Evolutionary conservation across 1,140 invertebrate genomes (phyloP).

Genomic region (Phthorimaea operculella): DNA sequence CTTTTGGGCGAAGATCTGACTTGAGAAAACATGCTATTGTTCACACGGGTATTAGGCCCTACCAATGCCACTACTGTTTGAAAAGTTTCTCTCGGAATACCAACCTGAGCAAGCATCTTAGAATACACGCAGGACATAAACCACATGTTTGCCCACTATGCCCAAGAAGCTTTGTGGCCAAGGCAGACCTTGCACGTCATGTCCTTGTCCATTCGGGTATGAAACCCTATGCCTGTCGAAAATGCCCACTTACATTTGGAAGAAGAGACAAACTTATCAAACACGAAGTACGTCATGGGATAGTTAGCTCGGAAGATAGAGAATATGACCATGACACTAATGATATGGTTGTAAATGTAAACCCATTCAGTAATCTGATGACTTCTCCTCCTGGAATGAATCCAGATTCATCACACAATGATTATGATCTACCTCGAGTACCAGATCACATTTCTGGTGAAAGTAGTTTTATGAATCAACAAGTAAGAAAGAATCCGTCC

Average conservation of each 20-base stretch:
- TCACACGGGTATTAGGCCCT: constrained; percentile 77
- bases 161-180: constrained; percentile 78
- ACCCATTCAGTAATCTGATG: constrained; percentile 65
- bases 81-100: constrained; percentile 80
- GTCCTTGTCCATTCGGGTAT: constrained; percentile 77
- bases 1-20: constrained; percentile 73
- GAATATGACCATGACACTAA: constrained; percentile 47
- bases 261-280: constrained; percentile 71
- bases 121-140: constrained; percentile 77
- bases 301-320: constrained; percentile 29
- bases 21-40: constrained; percentile 76
- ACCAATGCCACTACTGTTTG: constrained; percentile 74
- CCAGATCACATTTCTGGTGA: constrained; percentile 68
- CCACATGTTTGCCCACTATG: constrained; percentile 79
- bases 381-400: constrained; percentile 39
- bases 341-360: constrained; percentile 70
- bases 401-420: constrained; percentile 35
- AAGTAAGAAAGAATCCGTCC: constrained; percentile 44
- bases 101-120: constrained; percentile 87
- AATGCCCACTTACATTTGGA: constrained; percentile 75
- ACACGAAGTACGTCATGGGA: constrained; percentile 70
- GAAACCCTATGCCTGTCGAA: constrained; percentile 75
- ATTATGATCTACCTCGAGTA: constrained; percentile 59
- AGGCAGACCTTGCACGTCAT: constrained; percentile 76
- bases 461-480: constrained; percentile 57